Evolutionary conservation across 2,113 vertebrate genomes (phyloP).

Genomic region (Channa maculata): DNA sequence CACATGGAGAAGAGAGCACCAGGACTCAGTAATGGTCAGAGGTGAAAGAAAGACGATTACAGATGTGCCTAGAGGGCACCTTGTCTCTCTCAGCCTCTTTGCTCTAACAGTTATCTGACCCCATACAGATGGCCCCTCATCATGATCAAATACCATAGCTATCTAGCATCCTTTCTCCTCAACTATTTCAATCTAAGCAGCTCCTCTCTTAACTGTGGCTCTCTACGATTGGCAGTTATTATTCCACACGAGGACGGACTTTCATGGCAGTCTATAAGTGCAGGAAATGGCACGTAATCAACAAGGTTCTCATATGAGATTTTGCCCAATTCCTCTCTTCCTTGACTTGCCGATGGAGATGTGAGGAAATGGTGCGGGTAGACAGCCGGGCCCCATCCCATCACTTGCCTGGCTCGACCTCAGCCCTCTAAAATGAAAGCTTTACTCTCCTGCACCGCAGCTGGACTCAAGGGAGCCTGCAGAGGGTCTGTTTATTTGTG

Average conservation of each 20-base stretch:
- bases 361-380: slow-evolving; percentile 47
- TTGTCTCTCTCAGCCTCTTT: slow-evolving; percentile 60
- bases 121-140: slow-evolving; percentile 63
- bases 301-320: slow-evolving; percentile 47
- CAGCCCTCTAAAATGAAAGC: slow-evolving; percentile 73
- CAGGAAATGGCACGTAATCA: slow-evolving; percentile 64
- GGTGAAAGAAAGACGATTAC: slow-evolving; percentile 79
- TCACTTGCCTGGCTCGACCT: slow-evolving; percentile 54
- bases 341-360: slow-evolving; percentile 63
- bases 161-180: slow-evolving; percentile 21
- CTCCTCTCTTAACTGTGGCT: slow-evolving; percentile 18
- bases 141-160: slow-evolving; percentile 50
- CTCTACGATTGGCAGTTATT: slow-evolving; percentile 54
- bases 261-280: slow-evolving; percentile 32
- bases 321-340: slow-evolving; percentile 25
- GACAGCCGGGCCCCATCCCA: slow-evolving; percentile 56
- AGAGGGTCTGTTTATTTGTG: slow-evolving; percentile 80
- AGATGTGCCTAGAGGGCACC: slow-evolving; percentile 77
- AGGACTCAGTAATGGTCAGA: slow-evolving; percentile 69
- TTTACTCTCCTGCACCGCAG: slow-evolving; percentile 72
- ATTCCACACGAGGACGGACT: slow-evolving; percentile 36
- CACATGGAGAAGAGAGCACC: slow-evolving; percentile 64
- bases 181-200: neutral
- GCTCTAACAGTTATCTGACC: slow-evolving; percentile 75
- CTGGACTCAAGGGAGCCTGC: slow-evolving; percentile 72